Base-by-base conservation (phyloP, 2,797 vertebrate genomes). In the Ibycter americanus region DNA sequence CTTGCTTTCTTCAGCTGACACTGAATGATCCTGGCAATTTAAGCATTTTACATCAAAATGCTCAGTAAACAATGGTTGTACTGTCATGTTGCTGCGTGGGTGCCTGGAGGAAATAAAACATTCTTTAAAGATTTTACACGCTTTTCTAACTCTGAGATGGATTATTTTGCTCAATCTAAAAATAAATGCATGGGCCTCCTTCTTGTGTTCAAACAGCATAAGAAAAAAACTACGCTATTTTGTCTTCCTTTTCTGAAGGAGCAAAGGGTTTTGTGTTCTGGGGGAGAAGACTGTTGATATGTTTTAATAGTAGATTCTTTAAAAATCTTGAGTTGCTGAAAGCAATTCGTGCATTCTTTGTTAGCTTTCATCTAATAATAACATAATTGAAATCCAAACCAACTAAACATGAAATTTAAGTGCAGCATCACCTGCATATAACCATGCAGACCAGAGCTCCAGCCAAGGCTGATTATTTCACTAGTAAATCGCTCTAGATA, bases 91-190 rank as follows among this genome's bases (percentile, higher is more conserved):
- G 85, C 83, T 71, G 52, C 4, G 3, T 70, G 73, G 78, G 36
- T 0, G 65, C 89, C 87, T 68, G 73, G 61, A 95, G 87, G 90
- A 89, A 96, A 94, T 78, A 80, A 95, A 96, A 92, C 83, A 76
- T 91, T 96, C 95, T 74, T 95, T 91, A 83, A 92, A 74, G 59
- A 93, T 94, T 85, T 93, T 87, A 94, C 80, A 94, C 6, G 55
- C 89, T 96, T 95, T 95, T 93, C 92, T 97, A 79, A 93, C 82
- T 87, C 83, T 6, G 32, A 94, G 85, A 94, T 80, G 92, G 90
- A 93, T 93, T 87, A 66, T 93, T 96, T 91, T 91, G 71, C 67
- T 87, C 84, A 61, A 71, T 76, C 83, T 91, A 92, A 96, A 94
- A 94, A 88, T 55, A 96, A 94, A 68, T 38, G 72, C 78, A 78